Base-by-base conservation (phyloP, 2,113 vertebrate species). In the Cricetomys ansorgei region DNA sequence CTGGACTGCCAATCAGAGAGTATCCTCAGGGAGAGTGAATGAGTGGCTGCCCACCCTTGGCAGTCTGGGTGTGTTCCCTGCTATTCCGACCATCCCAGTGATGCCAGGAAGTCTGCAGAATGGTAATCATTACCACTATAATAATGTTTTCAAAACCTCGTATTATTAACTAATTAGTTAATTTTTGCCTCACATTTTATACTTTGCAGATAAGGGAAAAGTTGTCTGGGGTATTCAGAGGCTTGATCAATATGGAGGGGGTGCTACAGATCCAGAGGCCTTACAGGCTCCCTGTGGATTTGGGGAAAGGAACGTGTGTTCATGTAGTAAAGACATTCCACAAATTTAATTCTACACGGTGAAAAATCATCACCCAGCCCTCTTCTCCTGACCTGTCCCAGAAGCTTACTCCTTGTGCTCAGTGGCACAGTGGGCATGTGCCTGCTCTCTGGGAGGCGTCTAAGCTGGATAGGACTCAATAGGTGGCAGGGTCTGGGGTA, bases 1-100 rank as follows among this genome's bases (percentile, higher is more conserved):
- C 73, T 93, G 25, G 37, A 43, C 79, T 89, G 57, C 86, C 87
- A 92, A 81, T 89, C 45, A 89, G 29, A 64, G 67, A 93, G 62
- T 80, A 37, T 50, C 92, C 65, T 25, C 55, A 43, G 91, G 3
- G 75, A 17, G 84, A 72, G 77, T 29, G 80, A 57, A 43, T 21
- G 55, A 90, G 34, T 45, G 72, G 5, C 23, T 59, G 69, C 40
- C 65, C 31, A 69, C 19, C 37, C n/a, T 70, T 31, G 57, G 45
- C 65, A 59, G 45, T 5, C 75, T 53, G n/a, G 70, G 84, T 62
- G 16, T 17, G 11, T 40, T 70, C 34, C 17, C 76, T 16, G 53
- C 27, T 43, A 10, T 81, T 81, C 64, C 17, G 59, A 83, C 57
- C 85, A 57, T 19, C 48, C 31, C 40, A 70, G 64, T 19, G 40